phyloP scores from a whole-genome alignment of 2,888 invertebrate species.

The Malachius bipustulatus region DNA sequence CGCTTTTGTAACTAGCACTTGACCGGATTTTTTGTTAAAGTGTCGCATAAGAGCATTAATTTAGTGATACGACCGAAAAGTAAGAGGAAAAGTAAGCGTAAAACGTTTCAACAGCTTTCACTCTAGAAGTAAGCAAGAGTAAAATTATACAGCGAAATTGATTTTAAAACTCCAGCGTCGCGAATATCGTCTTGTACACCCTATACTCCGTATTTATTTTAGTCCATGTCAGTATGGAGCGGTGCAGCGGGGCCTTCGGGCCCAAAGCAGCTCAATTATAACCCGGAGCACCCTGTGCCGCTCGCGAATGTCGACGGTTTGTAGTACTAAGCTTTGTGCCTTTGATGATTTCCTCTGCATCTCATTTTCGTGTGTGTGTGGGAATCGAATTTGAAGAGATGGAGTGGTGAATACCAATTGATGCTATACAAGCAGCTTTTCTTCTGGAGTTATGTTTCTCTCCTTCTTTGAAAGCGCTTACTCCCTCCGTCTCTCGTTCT shows the following conservation, averaged over 20 bases:
- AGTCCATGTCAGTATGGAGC: constrained; percentile 23
- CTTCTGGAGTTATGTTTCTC: constrained; percentile 16
- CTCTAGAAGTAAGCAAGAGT: too few species aligned
- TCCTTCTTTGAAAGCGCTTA: too few species aligned
- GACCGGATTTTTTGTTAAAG: too few species aligned
- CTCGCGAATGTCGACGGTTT: constrained; percentile 19
- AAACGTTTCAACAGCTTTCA: too few species aligned
- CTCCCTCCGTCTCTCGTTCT: too few species aligned
- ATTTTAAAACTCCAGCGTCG: constrained; percentile 30
- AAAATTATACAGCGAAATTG: constrained; percentile 28
- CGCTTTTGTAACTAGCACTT: too few species aligned
- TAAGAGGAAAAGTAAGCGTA: too few species aligned
- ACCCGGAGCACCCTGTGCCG: constrained; percentile 14
- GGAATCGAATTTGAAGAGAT: constrained; percentile 38
- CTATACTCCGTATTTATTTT: constrained; percentile 33
- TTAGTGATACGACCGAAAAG: too few species aligned
- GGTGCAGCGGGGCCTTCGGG: too few species aligned
- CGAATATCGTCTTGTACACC: constrained; percentile 27
- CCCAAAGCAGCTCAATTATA: constrained; percentile 18
- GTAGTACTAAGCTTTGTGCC: constrained; percentile 38
- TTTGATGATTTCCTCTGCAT: constrained; percentile 41
- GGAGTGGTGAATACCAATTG: constrained; percentile 39
- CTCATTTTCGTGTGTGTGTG: constrained; percentile 37
- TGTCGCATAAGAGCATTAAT: too few species aligned
- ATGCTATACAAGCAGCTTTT: constrained; percentile 31